These are phyloP conservation scores for Acanthiza pusilla DNA, from an alignment of 2,797 vertebrate species.

Conservation along the genomic window DNA sequence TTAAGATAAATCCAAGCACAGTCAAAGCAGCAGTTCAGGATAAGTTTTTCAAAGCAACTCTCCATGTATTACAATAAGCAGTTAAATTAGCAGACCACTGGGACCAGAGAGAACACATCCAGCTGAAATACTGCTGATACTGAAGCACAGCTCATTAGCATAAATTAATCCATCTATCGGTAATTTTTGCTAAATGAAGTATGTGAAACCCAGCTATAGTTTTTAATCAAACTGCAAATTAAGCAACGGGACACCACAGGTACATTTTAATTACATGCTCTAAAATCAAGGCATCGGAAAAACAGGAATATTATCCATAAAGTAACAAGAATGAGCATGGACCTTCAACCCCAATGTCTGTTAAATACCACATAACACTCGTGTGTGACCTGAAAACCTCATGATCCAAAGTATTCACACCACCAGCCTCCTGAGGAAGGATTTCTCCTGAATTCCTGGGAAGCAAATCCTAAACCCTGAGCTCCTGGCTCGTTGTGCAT, in stretches of 20 bases:
- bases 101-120: slow-evolving; percentile 7
- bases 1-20: slow-evolving; percentile 27
- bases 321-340: not conserved
- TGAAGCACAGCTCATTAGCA: slow-evolving; percentile 25
- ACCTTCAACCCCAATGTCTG: not conserved
- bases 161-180: slow-evolving; percentile 21
- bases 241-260: slow-evolving; percentile 5
- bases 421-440: not conserved
- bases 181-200: slow-evolving; percentile 41
- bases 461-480: not conserved
- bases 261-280: not conserved
- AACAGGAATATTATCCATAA: not conserved
- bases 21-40: slow-evolving; percentile 16
- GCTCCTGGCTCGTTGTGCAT: accelerated
- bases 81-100: slow-evolving; percentile 26
- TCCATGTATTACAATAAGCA: slow-evolving; percentile 10
- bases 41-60: slow-evolving; percentile 34
- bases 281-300: not conserved
- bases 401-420: not conserved
- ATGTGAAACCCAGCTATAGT: not conserved
- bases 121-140: slow-evolving; percentile 8
- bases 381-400: not conserved
- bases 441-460: not conserved
- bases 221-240: slow-evolving; percentile 16
- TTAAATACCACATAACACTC: not conserved